phyloP scores from a whole-genome alignment of 2,888 invertebrate species.

The Scelioninae gen. 1 region DNA sequence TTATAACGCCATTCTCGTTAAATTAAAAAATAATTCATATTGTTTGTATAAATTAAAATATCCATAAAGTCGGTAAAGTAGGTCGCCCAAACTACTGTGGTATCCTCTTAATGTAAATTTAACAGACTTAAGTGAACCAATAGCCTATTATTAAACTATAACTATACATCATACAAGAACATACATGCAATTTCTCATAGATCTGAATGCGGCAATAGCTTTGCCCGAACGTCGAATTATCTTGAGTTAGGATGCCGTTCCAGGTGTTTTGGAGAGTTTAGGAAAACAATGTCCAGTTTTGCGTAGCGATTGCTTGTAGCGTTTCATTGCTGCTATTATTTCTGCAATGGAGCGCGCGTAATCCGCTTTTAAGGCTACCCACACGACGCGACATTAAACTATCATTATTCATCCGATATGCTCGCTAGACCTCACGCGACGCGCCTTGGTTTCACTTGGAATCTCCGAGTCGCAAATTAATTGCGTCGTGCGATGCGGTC shows the following conservation, averaged over 20 bases:
- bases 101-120: no score
- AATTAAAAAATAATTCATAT: no score
- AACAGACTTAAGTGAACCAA: no score
- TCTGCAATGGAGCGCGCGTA: constrained; percentile 68
- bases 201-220: constrained; percentile 55
- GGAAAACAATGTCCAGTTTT: constrained; percentile 60
- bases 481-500: constrained; percentile 53
- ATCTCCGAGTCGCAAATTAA: constrained; percentile 63
- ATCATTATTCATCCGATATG: constrained; percentile 73
- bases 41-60: no score
- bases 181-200: constrained; percentile 62
- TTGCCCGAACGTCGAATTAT: constrained; percentile 58
- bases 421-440: constrained; percentile 72
- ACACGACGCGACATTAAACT: constrained; percentile 71
- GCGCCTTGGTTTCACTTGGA: constrained; percentile 70
- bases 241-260: constrained; percentile 50
- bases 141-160: no score
- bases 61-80: no score
- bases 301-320: constrained; percentile 52
- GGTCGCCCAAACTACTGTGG: no score
- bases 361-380: constrained; percentile 72
- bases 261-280: constrained; percentile 41
- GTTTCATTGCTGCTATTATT: constrained; percentile 64
- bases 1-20: no score
- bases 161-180: no score